phyloP scores from a whole-genome alignment of 2,888 invertebrate species.

The Drosophila tripunctata region DNA sequence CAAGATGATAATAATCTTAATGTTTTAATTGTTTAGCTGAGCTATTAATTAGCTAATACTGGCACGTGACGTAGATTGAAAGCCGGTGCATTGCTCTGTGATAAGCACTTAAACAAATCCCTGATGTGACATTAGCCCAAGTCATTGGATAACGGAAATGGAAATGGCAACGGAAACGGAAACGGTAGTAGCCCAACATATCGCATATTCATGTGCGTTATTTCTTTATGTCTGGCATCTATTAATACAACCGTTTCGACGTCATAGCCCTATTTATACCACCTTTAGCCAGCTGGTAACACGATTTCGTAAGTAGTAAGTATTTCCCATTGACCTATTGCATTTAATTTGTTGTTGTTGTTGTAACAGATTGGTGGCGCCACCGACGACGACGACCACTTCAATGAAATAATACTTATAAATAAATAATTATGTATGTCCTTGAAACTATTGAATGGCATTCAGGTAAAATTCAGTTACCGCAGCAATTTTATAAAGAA shows the following conservation, averaged over 20 bases:
- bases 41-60: slow-evolving; percentile 32
- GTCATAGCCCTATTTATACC: slow-evolving; percentile 45
- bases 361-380: slow-evolving; percentile 22
- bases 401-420: slow-evolving; percentile 55
- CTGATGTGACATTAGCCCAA: slow-evolving; percentile 26
- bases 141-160: slow-evolving; percentile 18
- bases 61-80: neutral
- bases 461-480: slow-evolving; percentile 21
- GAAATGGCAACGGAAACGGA: slow-evolving; percentile 8
- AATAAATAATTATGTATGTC: slow-evolving; percentile 68
- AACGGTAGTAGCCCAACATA: slow-evolving; percentile 30
- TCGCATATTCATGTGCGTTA: slow-evolving; percentile 39
- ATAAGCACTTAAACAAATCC: slow-evolving; percentile 8
- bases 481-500: slow-evolving; percentile 29
- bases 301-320: slow-evolving; percentile 16
- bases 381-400: slow-evolving; percentile 10
- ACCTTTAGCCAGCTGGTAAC: slow-evolving; percentile 38
- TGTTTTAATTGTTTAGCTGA: slow-evolving; percentile 10
- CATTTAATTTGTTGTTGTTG: slow-evolving; percentile 14
- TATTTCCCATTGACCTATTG: slow-evolving; percentile 46
- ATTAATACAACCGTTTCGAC: slow-evolving; percentile 35
- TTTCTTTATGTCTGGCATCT: slow-evolving; percentile 26
- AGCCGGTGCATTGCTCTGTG: neutral
- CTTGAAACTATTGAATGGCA: slow-evolving; percentile 44
- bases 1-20: neutral